phyloP scores from a whole-genome alignment of 2,113 vertebrate genomes.

The Epinephelus lanceolatus region DNA sequence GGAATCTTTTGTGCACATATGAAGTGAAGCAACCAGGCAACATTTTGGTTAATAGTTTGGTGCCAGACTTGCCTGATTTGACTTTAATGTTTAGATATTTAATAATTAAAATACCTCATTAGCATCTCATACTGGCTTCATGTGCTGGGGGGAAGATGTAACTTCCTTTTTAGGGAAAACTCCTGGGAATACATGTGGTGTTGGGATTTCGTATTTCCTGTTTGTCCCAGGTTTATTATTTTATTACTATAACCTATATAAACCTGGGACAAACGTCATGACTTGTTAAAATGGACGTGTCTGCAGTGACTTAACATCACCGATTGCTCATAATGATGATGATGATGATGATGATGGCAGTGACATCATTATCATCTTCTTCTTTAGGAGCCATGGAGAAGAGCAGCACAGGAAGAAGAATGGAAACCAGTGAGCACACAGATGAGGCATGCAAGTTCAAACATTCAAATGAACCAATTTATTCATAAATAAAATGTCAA shows the following conservation, averaged over 20 bases:
- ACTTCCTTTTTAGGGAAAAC: background rate
- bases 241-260: too few species aligned
- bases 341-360: background rate
- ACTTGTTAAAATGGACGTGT: slow-evolving; percentile 26
- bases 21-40: background rate
- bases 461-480: slow-evolving; percentile 73
- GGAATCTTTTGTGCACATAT: background rate
- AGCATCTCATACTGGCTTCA: background rate
- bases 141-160: background rate
- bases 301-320: slow-evolving; percentile 17
- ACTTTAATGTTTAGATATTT: too few species aligned
- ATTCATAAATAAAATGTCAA: slow-evolving; percentile 79
- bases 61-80: background rate
- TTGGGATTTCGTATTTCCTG: too few species aligned
- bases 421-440: slow-evolving; percentile 56
- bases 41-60: background rate
- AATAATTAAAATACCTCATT: too few species aligned
- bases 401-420: slow-evolving; percentile 28
- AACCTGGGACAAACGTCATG: too few species aligned
- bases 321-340: background rate
- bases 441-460: slow-evolving; percentile 73
- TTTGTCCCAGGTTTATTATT: too few species aligned
- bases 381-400: slow-evolving; percentile 12
- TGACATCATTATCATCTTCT: slow-evolving; percentile 16
- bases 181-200: background rate